phyloP scores from a whole-genome alignment of 2,797 vertebrate species.

The Poeciliopsis gracilis region DNA sequence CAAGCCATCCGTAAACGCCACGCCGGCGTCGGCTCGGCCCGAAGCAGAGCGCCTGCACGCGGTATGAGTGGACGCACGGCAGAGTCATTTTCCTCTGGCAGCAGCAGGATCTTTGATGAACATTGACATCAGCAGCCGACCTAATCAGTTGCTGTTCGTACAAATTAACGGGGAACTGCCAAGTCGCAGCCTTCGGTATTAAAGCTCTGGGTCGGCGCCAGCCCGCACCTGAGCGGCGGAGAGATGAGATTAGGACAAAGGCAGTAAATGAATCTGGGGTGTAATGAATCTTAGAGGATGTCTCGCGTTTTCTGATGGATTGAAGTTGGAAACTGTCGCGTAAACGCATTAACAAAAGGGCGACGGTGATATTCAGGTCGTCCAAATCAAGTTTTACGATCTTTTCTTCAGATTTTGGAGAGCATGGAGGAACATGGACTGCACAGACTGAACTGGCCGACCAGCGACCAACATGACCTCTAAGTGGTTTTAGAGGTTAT shows the following conservation, averaged over 20 bases:
- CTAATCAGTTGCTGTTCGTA: constrained; percentile 27
- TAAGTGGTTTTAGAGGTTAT: too few species aligned
- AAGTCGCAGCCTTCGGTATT: constrained; percentile 21
- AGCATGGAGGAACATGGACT: not conserved
- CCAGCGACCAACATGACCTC: too few species aligned
- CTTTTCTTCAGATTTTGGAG: not conserved
- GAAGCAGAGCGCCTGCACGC: constrained; percentile 20
- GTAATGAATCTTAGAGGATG: not conserved
- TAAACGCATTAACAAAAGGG: not conserved
- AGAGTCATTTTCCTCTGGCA: constrained; percentile 35
- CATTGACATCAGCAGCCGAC: constrained; percentile 26
- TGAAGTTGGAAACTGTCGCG: not conserved
- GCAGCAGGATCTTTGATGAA: constrained; percentile 45
- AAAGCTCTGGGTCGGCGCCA: constrained; percentile 17
- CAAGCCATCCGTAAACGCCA: constrained; percentile 47
- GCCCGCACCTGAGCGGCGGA: not conserved
- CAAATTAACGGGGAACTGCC: constrained; percentile 22
- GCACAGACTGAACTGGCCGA: not conserved
- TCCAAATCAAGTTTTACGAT: not conserved
- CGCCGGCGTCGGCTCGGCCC: constrained; percentile 20
- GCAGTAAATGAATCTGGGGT: not conserved
- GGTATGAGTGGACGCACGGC: constrained; percentile 23
- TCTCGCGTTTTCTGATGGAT: not conserved
- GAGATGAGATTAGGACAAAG: not conserved
- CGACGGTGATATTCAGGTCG: not conserved